These are phyloP conservation scores for Epirrhoe alternata DNA, from an alignment of 2,888 invertebrate species.

Conservation along the genomic window DNA sequence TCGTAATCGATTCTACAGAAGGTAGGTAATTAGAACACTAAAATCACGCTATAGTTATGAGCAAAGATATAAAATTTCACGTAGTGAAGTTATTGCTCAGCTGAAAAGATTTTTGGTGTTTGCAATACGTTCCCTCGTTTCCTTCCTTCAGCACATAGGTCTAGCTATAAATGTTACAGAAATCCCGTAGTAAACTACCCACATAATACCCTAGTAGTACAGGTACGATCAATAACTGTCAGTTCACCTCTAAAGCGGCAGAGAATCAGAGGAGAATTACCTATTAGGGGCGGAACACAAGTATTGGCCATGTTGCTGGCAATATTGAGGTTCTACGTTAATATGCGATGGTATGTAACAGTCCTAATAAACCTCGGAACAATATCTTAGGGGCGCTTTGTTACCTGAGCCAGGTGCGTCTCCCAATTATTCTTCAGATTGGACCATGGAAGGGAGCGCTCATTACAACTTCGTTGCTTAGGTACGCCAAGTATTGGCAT, in stretches of 20 bases:
- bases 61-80: neutral
- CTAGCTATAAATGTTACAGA: slow-evolving; percentile 5
- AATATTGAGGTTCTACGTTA: slow-evolving; percentile 67
- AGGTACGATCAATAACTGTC: slow-evolving; percentile 65
- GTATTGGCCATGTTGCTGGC: slow-evolving; percentile 58
- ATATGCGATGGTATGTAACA: slow-evolving; percentile 64
- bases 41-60: neutral
- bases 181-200: slow-evolving; percentile 22
- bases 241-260: slow-evolving; percentile 57
- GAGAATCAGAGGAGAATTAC: slow-evolving; percentile 65
- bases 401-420: slow-evolving; percentile 61
- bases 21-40: neutral
- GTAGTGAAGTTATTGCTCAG: neutral
- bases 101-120: neutral
- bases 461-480: neutral
- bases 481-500: neutral
- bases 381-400: slow-evolving; percentile 64
- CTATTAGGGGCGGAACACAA: slow-evolving; percentile 61
- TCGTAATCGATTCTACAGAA: slow-evolving; percentile 10
- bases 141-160: neutral
- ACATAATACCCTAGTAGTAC: slow-evolving; percentile 19
- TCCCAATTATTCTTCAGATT: slow-evolving; percentile 68
- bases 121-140: neutral
- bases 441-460: slow-evolving; percentile 54
- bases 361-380: slow-evolving; percentile 69